These are phyloP conservation scores for Grus americana DNA, from an alignment of 2,113 vertebrate genomes.

Conservation along the genomic window DNA sequence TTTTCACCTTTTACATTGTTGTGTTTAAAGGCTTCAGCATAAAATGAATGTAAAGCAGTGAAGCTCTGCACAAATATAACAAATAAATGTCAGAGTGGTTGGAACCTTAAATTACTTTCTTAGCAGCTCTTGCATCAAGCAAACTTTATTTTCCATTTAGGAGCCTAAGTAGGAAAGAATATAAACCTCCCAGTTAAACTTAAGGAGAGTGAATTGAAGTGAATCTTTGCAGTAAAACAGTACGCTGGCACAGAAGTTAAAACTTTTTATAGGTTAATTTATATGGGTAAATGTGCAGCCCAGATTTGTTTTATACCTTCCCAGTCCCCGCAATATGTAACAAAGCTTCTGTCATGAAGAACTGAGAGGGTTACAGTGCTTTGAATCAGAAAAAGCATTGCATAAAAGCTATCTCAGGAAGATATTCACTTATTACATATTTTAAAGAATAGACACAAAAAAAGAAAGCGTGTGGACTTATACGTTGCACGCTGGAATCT, in stretches of 20 bases:
- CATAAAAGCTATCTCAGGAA: background rate
- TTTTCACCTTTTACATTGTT: background rate
- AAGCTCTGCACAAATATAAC: background rate
- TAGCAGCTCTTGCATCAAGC: background rate
- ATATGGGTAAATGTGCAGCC: background rate
- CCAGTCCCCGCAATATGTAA: background rate
- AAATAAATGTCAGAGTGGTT: slow-evolving; percentile 37
- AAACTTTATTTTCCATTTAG: slow-evolving; percentile 47
- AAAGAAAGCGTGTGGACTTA: background rate
- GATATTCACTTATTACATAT: background rate
- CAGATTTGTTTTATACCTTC: background rate
- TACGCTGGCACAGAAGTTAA: slow-evolving; percentile 14
- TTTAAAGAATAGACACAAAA: background rate
- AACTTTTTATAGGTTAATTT: slow-evolving; percentile 42
- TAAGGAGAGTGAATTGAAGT: slow-evolving; percentile 16
- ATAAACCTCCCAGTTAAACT: slow-evolving; percentile 47
- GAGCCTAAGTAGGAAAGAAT: background rate
- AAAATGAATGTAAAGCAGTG: background rate
- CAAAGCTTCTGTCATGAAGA: background rate
- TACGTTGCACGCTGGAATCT: rapidly evolving
- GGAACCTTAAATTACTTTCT: slow-evolving; percentile 33
- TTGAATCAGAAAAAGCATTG: background rate
- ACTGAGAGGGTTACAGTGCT: background rate
- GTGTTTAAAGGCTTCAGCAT: background rate
- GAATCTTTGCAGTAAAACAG: slow-evolving; percentile 28